Evolutionary conservation across 2,888 invertebrate genomes (phyloP).

Genomic region (Chrysomela aeneicollis): DNA sequence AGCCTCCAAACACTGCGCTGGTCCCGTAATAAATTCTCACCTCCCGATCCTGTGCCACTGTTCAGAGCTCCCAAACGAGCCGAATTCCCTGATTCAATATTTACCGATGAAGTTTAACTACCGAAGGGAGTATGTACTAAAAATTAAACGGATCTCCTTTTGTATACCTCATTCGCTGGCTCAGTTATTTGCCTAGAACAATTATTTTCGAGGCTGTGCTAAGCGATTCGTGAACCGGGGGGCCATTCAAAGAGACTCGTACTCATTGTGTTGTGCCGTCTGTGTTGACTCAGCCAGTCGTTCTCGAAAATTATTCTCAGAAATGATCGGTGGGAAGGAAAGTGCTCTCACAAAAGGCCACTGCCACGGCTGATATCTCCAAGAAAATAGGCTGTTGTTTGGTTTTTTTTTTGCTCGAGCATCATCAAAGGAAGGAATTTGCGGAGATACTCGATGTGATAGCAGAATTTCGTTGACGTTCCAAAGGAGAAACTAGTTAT

Average conservation of each 20-base stretch:
- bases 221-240: constrained; percentile 18
- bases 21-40: too few relatives aligned
- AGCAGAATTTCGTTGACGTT: too few relatives aligned
- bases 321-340: neutral
- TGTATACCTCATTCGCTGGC: constrained; percentile 22
- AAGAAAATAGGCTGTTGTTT: neutral
- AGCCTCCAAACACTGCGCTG: too few relatives aligned
- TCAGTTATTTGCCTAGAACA: constrained; percentile 20
- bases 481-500: too few relatives aligned
- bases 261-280: constrained; percentile 20
- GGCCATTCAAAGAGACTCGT: constrained; percentile 18
- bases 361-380: neutral
- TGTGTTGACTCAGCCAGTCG: constrained; percentile 14
- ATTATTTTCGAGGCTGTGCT: constrained; percentile 18
- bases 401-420: neutral
- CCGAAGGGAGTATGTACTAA: constrained; percentile 27
- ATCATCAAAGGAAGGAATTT: neutral
- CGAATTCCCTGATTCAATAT: constrained; percentile 35
- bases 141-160: constrained; percentile 33
- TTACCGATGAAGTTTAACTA: constrained; percentile 34
- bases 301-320: constrained; percentile 13
- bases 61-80: constrained; percentile 15
- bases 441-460: neutral
- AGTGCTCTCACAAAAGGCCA: neutral
- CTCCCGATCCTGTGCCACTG: neutral